Base-by-base conservation (phyloP, 2,888 invertebrate species). In the Agrotis exclamationis region DNA sequence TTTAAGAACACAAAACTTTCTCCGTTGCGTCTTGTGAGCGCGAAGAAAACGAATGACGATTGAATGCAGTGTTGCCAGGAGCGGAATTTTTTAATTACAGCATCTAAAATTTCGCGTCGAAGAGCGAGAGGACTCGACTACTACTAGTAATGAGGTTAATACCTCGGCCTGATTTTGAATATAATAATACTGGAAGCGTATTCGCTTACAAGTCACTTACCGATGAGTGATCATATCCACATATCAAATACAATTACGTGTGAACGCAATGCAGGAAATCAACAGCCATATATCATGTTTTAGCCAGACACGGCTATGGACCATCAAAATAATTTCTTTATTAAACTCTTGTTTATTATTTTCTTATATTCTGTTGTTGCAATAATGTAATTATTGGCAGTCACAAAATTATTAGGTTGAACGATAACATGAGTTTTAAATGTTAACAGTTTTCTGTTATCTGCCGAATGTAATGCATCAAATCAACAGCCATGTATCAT, bases 171-270 rank as follows among this genome's bases (percentile, higher is more conserved):
- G n/a, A n/a, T n/a, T n/a, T n/a, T n/a, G n/a, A 84, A 85, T 80
- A 65, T 73, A 81, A 83, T 77, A 79, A 74, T 67, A 70, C 79
- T 83, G 75, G 79, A 79, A 82, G 82, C 63, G 60, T 74, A 60
- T 67, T 72, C 68, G 60, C 53, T 69, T 65, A 72, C 80, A 65
- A 67, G 80, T 72, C 63, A 65, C 62, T 63, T 58, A 45, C 62
- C 57, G 44, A 70, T 70, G 53, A 74, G 82, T 72, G 64, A 85
- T 60, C 80, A 74, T 85, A 80, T 71, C 69, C 80, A 83, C 75
- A 64, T 74, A 74, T 66, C 59, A 83, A 59, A 80, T 74, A 79
- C 68, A 70, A 64, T 59, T 63, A 66, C 45, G 69, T 54, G 56
- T 72, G 75, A 73, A 73, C 79, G 57, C 48, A 66, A 66, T 63